phyloP scores from a whole-genome alignment of 2,113 vertebrate species.

The Solea solea region DNA sequence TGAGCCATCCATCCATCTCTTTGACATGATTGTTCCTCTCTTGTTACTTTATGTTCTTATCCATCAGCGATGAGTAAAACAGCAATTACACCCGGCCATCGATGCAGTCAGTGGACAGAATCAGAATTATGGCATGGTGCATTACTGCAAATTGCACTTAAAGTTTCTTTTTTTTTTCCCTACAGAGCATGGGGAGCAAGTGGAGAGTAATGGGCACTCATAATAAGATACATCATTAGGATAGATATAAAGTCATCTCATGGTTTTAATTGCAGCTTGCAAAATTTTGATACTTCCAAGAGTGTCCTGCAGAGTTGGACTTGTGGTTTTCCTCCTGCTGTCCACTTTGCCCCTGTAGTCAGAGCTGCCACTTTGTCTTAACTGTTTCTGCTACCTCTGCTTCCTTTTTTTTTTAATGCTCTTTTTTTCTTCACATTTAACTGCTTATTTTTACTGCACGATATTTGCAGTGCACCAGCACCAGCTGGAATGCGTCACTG shows the following conservation, averaged over 20 bases:
- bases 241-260: slow-evolving; percentile 76
- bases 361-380: slow-evolving; percentile 24
- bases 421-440: background rate
- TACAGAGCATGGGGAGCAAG: slow-evolving; percentile 59
- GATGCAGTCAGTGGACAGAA: slow-evolving; percentile 81
- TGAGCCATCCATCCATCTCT: slow-evolving; percentile 80
- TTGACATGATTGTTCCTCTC: slow-evolving; percentile 86
- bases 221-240: slow-evolving; percentile 79
- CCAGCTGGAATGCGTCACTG: slow-evolving; percentile 8
- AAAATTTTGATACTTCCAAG: slow-evolving; percentile 44
- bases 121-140: slow-evolving; percentile 85
- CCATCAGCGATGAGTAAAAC: slow-evolving; percentile 88
- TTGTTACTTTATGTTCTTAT: slow-evolving; percentile 91
- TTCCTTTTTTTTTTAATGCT: background rate
- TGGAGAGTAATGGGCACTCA: slow-evolving; percentile 79
- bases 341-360: slow-evolving; percentile 39
- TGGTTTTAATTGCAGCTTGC: slow-evolving; percentile 75
- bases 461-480: slow-evolving; percentile 20
- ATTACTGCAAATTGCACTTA: slow-evolving; percentile 86
- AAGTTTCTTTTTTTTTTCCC: slow-evolving; percentile 75
- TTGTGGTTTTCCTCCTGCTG: slow-evolving; percentile 35
- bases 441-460: background rate
- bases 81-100: slow-evolving; percentile 87
- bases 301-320: slow-evolving; percentile 31
- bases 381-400: slow-evolving; percentile 7